Conservation (phyloP, 2,888 invertebrate species). For the Andrena bicolor region DNA sequence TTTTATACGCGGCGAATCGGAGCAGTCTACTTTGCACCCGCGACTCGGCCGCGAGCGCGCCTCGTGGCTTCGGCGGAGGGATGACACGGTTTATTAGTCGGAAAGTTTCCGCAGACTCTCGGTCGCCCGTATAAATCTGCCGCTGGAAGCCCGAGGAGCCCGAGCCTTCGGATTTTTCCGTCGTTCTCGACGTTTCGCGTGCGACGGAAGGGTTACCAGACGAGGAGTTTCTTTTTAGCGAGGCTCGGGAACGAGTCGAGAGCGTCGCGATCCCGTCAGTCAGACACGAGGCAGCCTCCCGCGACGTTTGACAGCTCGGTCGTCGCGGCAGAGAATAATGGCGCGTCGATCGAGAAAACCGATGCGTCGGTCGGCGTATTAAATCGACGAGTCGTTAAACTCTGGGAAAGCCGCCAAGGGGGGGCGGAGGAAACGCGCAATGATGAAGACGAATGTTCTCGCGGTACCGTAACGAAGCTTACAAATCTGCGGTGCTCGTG, state of each 20-base stretch:
- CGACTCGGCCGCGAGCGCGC: constrained; percentile 12
- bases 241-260: too few relatives aligned
- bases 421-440: constrained; percentile 35
- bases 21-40: constrained; percentile 44
- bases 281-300: too few relatives aligned
- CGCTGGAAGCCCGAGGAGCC: too few relatives aligned
- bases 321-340: too few relatives aligned
- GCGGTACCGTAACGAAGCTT: constrained; percentile 46
- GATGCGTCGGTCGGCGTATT: constrained; percentile 9
- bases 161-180: neutral
- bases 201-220: neutral
- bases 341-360: neutral
- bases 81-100: constrained; percentile 40
- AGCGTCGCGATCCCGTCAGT: too few relatives aligned
- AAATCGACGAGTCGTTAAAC: constrained; percentile 32
- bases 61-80: neutral
- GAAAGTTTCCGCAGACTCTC: constrained; percentile 35
- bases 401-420: constrained; percentile 19
- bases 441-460: constrained; percentile 66
- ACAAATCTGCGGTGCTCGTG: constrained; percentile 62
- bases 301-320: too few relatives aligned
- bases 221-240: too few relatives aligned
- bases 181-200: neutral
- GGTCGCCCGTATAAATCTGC: constrained; percentile 10
- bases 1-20: constrained; percentile 44